A percentile compares a stretch with the other conserved stretches of the same genome.
Conservation (phyloP, 1,140 invertebrate genomes). For the Spodoptera frugiperda region DNA sequence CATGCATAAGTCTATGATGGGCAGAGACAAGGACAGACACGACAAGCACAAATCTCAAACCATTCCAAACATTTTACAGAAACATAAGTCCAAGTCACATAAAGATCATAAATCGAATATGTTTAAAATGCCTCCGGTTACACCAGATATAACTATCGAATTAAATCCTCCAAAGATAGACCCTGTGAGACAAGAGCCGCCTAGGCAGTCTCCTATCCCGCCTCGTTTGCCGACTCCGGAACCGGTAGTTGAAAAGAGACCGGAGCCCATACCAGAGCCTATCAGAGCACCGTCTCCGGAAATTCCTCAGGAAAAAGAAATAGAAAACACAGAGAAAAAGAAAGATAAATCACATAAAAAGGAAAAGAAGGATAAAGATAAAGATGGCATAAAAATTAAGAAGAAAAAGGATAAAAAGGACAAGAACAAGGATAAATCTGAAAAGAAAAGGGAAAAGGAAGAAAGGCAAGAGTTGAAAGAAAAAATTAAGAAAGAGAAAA, state of each 20-base stretch:
- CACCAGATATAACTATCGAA: constrained; percentile 85
- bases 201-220: constrained; percentile 55
- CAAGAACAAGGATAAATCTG: constrained; percentile 87
- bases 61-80: constrained; percentile 85
- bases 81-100: constrained; percentile 80
- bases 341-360: constrained; percentile 91
- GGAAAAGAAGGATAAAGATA: constrained; percentile 88
- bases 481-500: constrained; percentile 86
- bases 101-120: constrained; percentile 83
- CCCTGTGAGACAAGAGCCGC: constrained; percentile 67
- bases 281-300: constrained; percentile 57
- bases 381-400: constrained; percentile 88
- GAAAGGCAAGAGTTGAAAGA: constrained; percentile 87
- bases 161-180: constrained; percentile 83
- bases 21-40: constrained; percentile 78
- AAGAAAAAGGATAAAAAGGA: constrained; percentile 93
- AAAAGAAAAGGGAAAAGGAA: constrained; percentile 87
- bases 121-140: constrained; percentile 83
- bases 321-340: constrained; percentile 87
- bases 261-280: constrained; percentile 56
- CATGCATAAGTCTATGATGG: constrained; percentile 76
- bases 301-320: constrained; percentile 77
- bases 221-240: constrained; percentile 54
- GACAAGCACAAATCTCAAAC: constrained; percentile 83
- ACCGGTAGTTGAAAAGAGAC: constrained; percentile 51